phyloP scores from a whole-genome alignment of 2,113 vertebrate genomes.

The Micromys minutus region DNA sequence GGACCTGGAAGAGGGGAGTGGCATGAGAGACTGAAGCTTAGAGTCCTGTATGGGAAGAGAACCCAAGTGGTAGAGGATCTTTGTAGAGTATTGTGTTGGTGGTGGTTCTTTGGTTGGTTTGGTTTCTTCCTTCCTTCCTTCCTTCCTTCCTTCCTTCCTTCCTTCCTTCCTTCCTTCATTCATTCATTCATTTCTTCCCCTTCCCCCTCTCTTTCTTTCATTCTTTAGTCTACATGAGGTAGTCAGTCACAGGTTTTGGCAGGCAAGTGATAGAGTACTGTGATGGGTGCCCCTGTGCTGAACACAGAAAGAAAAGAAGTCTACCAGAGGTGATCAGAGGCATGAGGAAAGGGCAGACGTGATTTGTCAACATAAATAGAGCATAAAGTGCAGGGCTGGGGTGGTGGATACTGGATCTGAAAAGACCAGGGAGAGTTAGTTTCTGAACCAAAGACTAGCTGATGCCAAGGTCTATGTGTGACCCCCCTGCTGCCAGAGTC shows the following conservation, averaged over 20 bases:
- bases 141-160: too few species aligned
- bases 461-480: background rate
- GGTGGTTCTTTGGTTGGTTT: background rate
- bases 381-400: background rate
- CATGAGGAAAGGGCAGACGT: background rate
- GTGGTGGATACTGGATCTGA: background rate
- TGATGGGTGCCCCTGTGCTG: too few species aligned
- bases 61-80: background rate
- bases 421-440: background rate
- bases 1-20: background rate
- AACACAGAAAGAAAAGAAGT: background rate
- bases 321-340: background rate
- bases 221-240: fast-evolving
- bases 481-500: background rate
- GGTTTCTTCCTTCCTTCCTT: too few species aligned
- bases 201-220: too few species aligned
- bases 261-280: too few species aligned
- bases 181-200: too few species aligned
- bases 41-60: background rate
- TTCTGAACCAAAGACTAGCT: background rate
- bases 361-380: background rate
- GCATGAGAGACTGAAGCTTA: fast-evolving
- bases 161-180: too few species aligned
- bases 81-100: background rate
- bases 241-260: background rate